Conservation (phyloP, 2,888 invertebrate genomes). For the Salpingus planirostris region DNA sequence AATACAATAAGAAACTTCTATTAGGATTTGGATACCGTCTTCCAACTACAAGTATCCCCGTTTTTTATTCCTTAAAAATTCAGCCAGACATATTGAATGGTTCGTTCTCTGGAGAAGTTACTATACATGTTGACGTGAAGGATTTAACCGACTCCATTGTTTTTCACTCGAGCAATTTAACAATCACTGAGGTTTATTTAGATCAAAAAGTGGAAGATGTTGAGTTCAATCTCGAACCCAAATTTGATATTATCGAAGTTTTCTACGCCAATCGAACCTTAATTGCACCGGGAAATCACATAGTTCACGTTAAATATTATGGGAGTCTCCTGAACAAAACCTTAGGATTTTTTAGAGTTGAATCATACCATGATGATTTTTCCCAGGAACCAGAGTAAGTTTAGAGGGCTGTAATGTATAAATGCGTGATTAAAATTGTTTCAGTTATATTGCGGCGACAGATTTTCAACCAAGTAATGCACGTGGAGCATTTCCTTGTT, state of each 20-base stretch:
- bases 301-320: slow-evolving; percentile 50
- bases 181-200: slow-evolving; percentile 20
- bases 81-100: slow-evolving; percentile 20
- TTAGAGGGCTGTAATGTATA: no score
- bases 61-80: slow-evolving; percentile 22
- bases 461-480: slow-evolving; percentile 25
- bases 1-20: no score
- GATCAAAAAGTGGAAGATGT: slow-evolving; percentile 6
- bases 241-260: slow-evolving; percentile 5
- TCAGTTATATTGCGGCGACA: slow-evolving; percentile 21
- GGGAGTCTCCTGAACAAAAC: slow-evolving; percentile 55
- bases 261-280: slow-evolving; percentile 11
- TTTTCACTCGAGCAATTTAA: slow-evolving; percentile 26
- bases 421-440: no score
- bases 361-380: no score
- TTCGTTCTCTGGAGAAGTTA: slow-evolving; percentile 22
- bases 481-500: slow-evolving; percentile 26
- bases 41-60: slow-evolving; percentile 16
- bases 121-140: slow-evolving; percentile 17
- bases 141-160: slow-evolving; percentile 13
- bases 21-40: no score
- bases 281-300: slow-evolving; percentile 42
- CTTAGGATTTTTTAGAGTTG: slow-evolving; percentile 56
- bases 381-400: no score
- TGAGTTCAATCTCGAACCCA: not conserved